A percentile compares a stretch with the other conserved stretches of the same genome.
phyloP scores from a whole-genome alignment of 2,113 vertebrate species.

The Lamprotornis superbus region DNA sequence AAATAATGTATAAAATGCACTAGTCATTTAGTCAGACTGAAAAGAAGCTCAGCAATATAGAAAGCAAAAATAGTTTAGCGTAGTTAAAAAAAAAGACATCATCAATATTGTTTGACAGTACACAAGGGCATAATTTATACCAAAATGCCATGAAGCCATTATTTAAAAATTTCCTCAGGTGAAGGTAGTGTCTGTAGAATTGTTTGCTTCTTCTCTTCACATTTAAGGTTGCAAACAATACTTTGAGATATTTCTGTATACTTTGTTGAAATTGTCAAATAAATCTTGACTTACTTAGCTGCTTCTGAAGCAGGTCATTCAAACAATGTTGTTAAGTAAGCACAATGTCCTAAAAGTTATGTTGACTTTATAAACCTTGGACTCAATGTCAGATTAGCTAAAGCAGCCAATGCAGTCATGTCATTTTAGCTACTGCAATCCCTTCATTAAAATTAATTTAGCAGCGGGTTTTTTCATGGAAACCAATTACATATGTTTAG shows the following conservation, averaged over 20 bases:
- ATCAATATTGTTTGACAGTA: background rate
- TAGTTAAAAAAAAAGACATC: background rate
- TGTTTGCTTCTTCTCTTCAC: conserved; percentile 25
- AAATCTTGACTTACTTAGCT: conserved; percentile 23
- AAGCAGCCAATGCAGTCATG: background rate
- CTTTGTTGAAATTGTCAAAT: conserved; percentile 41
- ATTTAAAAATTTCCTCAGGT: background rate
- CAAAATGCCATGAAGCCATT: background rate
- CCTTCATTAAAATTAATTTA: background rate
- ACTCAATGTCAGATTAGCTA: background rate
- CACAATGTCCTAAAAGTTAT: background rate
- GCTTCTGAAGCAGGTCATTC: background rate
- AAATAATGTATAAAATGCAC: background rate
- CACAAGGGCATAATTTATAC: background rate
- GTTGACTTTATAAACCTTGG: background rate
- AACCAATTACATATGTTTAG: background rate
- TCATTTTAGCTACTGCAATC: background rate
- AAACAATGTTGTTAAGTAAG: conserved; percentile 14
- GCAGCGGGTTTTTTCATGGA: background rate
- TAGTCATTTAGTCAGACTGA: background rate
- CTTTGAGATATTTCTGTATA: background rate
- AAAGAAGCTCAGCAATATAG: background rate
- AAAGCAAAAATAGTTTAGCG: background rate
- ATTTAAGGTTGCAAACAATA: conserved; percentile 17
- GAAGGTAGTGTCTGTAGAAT: background rate